These are phyloP conservation scores for Centrocercus urophasianus DNA, from an alignment of 2,113 vertebrate species.

Conservation along the genomic window DNA sequence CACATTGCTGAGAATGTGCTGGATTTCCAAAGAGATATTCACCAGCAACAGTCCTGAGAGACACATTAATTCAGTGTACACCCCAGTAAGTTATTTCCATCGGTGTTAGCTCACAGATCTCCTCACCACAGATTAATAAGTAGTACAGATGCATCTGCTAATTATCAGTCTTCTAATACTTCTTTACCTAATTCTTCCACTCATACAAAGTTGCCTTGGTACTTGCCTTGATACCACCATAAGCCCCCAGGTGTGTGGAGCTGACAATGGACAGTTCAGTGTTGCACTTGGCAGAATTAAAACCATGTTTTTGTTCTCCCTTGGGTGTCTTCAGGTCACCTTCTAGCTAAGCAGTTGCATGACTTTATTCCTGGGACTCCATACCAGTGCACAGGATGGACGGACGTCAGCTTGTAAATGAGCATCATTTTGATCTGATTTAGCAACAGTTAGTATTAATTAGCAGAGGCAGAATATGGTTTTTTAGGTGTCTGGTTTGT, in stretches of 20 bases:
- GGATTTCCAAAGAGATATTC: not conserved
- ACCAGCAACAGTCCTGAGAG: not conserved
- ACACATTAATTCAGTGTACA: not conserved
- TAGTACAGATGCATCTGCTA: not conserved
- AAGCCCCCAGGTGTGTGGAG: not conserved
- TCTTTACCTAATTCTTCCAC: not conserved
- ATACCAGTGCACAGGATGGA: not conserved
- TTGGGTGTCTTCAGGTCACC: not conserved
- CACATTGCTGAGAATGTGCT: not conserved
- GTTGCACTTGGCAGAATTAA: not conserved
- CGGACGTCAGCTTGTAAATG: not conserved
- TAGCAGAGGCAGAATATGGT: not conserved
- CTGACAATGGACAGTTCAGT: not conserved
- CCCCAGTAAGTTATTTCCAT: rapidly evolving
- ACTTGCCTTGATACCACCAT: not conserved
- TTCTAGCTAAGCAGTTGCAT: not conserved
- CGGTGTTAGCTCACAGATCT: not conserved
- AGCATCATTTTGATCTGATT: not conserved
- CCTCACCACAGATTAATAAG: not conserved
- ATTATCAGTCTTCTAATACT: not conserved
- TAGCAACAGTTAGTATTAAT: not conserved
- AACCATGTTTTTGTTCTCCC: not conserved
- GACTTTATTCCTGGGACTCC: not conserved
- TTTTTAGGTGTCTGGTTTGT: not conserved
- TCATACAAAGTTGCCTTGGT: not conserved